phyloP scores from a whole-genome alignment of 1,140 invertebrate genomes.

The Listronotus oregonensis region DNA sequence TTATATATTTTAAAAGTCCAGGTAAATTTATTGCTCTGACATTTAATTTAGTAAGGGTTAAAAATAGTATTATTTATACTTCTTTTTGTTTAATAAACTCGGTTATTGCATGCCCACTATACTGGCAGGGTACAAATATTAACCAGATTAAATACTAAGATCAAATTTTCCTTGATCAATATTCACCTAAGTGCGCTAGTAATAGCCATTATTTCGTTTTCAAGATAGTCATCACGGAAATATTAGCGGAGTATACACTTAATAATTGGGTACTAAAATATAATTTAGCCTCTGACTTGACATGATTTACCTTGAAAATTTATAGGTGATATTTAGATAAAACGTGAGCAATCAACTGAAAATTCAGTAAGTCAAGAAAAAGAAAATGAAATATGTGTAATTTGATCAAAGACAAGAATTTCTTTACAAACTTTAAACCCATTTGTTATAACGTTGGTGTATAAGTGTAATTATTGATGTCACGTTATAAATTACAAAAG shows the following conservation, averaged over 20 bases:
- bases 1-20: too few relatives aligned
- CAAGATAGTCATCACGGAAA: slow-evolving; percentile 24
- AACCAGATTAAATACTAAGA: neutral
- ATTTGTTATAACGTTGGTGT: slow-evolving; percentile 18
- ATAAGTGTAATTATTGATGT: slow-evolving; percentile 30
- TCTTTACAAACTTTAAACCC: slow-evolving; percentile 20
- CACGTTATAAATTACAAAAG: slow-evolving; percentile 24
- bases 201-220: slow-evolving; percentile 12
- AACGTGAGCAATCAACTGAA: slow-evolving; percentile 29
- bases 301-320: slow-evolving; percentile 29
- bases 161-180: slow-evolving; percentile 10
- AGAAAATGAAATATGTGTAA: slow-evolving; percentile 24
- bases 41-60: too few relatives aligned
- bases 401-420: slow-evolving; percentile 27
- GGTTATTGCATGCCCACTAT: neutral
- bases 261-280: slow-evolving; percentile 33
- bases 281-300: slow-evolving; percentile 19
- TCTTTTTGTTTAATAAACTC: too few relatives aligned
- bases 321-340: slow-evolving; percentile 26
- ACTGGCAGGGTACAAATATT: slow-evolving; percentile 5
- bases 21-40: too few relatives aligned
- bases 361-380: slow-evolving; percentile 30
- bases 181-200: slow-evolving; percentile 7
- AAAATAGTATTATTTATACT: too few relatives aligned
- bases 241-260: slow-evolving; percentile 20